phyloP scores from a whole-genome alignment of 2,797 vertebrate species.

The Valencia hispanica region DNA sequence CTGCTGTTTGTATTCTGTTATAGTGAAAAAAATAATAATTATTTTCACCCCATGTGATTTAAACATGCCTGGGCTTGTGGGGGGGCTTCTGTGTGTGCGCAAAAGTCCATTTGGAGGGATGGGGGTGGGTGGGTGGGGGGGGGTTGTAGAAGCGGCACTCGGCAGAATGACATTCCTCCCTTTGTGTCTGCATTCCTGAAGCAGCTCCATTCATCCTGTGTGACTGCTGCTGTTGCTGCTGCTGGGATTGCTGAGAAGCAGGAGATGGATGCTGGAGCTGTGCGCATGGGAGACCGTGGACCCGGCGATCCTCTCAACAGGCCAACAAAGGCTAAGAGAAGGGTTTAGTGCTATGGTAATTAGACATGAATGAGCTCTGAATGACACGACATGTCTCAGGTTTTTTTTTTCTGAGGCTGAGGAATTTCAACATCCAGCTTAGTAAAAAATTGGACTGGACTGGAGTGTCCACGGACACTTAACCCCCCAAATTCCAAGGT shows the following conservation, averaged over 20 bases:
- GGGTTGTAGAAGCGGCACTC: conserved; percentile 65
- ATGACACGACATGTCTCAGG: conserved; percentile 68
- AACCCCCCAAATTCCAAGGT: conserved; percentile 50
- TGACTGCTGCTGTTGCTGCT: conserved; percentile 67
- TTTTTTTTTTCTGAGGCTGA: conserved; percentile 38
- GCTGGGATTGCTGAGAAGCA: conserved; percentile 70
- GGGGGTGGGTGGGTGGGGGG: conserved; percentile 36
- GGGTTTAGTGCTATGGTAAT: conserved; percentile 78
- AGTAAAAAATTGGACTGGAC: conserved; percentile 55
- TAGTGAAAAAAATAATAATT: conserved; percentile 4
- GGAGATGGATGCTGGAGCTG: conserved; percentile 72
- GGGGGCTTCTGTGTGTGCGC: conserved; percentile 29
- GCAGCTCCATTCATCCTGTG: conserved; percentile 79
- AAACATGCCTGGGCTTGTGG: conserved; percentile 75
- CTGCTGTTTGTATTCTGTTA: conserved; percentile 23
- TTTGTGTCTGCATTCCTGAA: conserved; percentile 85
- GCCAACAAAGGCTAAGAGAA: conserved; percentile 81
- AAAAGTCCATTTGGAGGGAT: conserved; percentile 26
- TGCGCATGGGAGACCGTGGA: conserved; percentile 76
- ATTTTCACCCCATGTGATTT: conserved; percentile 57
- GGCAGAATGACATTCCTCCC: conserved; percentile 83
- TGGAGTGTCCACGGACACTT: conserved; percentile 8
- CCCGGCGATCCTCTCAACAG: conserved; percentile 73
- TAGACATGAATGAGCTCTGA: conserved; percentile 77
- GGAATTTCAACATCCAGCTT: conserved; percentile 70